A percentile compares a stretch with the other conserved stretches of the same genome.
These are phyloP conservation scores for Gorsachius magnificus DNA, from an alignment of 2,797 vertebrate species.

Conservation along the genomic window DNA sequence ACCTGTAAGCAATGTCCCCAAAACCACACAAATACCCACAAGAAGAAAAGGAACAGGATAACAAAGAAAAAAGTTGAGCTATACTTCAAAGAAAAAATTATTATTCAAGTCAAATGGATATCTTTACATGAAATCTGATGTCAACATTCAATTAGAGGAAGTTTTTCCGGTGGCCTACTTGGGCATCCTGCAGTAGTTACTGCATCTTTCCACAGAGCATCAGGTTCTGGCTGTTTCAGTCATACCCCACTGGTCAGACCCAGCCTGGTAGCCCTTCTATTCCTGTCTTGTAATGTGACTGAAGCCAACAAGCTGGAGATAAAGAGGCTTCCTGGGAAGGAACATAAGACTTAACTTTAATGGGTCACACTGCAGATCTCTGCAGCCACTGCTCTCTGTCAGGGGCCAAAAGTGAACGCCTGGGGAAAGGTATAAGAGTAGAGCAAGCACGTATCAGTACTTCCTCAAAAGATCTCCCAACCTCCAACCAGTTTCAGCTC, in stretches of 20 bases:
- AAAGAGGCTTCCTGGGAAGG: conserved; percentile 38
- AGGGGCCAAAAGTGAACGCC: not conserved
- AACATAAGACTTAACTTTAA: conserved; percentile 11
- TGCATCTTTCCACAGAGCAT: not conserved
- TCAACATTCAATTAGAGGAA: not conserved
- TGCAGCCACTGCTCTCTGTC: not conserved
- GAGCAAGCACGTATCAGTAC: not conserved
- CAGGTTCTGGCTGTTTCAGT: conserved; percentile 17
- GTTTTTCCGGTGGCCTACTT: not conserved
- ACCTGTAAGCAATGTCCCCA: not conserved
- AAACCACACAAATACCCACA: not conserved
- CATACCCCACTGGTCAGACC: not conserved
- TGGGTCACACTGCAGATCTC: not conserved
- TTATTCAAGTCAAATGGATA: not conserved
- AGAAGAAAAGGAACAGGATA: not conserved
- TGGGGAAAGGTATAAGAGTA: not conserved
- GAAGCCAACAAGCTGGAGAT: conserved; percentile 47
- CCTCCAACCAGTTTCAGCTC: not conserved
- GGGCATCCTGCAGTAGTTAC: not conserved
- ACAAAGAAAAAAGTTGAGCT: not conserved
- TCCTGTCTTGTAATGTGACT: not conserved
- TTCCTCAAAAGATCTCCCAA: not conserved
- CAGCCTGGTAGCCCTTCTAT: conserved; percentile 3
- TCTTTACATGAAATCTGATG: not conserved
- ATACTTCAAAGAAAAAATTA: not conserved